phyloP scores from a whole-genome alignment of 2,113 vertebrate species.

The Pristiophorus japonicus region DNA sequence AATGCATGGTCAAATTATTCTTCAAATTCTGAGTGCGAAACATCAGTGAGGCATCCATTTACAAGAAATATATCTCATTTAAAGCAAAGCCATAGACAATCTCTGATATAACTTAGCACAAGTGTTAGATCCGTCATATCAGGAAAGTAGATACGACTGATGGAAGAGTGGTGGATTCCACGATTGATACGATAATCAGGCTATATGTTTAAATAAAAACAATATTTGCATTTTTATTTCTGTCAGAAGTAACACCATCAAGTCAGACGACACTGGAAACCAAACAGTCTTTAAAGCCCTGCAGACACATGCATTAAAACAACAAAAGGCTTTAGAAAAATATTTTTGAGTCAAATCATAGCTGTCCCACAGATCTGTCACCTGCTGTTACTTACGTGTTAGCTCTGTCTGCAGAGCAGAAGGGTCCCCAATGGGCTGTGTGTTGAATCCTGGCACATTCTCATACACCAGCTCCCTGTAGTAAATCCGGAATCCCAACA shows the following conservation, averaged over 20 bases:
- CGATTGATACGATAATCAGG: not conserved
- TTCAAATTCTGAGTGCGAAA: not conserved
- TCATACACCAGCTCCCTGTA: slow-evolving; percentile 78
- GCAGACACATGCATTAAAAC: not conserved
- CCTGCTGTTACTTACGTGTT: slow-evolving; percentile 55
- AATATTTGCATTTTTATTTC: slow-evolving; percentile 22
- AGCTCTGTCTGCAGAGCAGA: slow-evolving; percentile 61
- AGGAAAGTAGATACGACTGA: not conserved
- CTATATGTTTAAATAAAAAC: not conserved
- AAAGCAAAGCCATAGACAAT: not conserved
- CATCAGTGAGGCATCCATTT: not conserved
- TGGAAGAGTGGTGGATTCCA: not conserved
- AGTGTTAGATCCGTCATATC: not conserved
- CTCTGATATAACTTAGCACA: not conserved
- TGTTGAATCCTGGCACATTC: slow-evolving; percentile 46
- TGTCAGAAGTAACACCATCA: not conserved
- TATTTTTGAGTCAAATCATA: slow-evolving; percentile 10
- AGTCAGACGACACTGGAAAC: not conserved
- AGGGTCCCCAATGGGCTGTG: slow-evolving; percentile 58
- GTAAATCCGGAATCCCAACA: slow-evolving; percentile 84
- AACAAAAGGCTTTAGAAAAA: slow-evolving; percentile 3
- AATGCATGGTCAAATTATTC: not conserved
- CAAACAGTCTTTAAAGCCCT: not conserved
- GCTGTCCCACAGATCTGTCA: not conserved
- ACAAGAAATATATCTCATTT: not conserved